phyloP scores from a whole-genome alignment of 2,113 vertebrate species.

The Astatoreochromis straeleni region DNA sequence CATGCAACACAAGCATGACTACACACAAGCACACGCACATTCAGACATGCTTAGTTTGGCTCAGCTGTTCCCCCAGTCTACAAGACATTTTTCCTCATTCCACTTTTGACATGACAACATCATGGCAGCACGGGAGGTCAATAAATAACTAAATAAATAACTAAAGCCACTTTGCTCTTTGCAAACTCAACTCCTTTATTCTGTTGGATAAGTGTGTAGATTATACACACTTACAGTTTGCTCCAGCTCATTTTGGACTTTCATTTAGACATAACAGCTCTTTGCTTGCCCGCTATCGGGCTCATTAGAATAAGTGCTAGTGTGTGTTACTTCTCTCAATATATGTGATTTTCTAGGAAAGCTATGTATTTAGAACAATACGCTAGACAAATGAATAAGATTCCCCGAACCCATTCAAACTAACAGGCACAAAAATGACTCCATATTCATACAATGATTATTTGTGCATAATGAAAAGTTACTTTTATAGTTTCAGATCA shows the following conservation, averaged over 20 bases:
- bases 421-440: not conserved
- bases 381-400: not conserved
- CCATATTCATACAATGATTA: not conserved
- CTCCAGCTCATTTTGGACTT: not conserved
- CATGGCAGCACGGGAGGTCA: not conserved
- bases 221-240: not conserved
- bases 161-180: not conserved
- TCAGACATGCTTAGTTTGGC: not conserved
- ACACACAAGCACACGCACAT: not conserved
- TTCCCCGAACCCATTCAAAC: not conserved
- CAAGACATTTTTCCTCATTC: not conserved
- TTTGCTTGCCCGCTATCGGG: not conserved
- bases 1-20: not conserved
- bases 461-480: not conserved
- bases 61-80: not conserved
- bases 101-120: not conserved
- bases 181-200: not conserved
- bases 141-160: not conserved
- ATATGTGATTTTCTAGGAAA: not conserved
- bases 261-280: not conserved
- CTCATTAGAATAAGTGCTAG: not conserved
- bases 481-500: not conserved
- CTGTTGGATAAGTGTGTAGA: not conserved
- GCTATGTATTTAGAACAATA: not conserved
- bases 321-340: not conserved